phyloP scores from a whole-genome alignment of 2,888 invertebrate genomes.

The Agriotes lineatus region DNA sequence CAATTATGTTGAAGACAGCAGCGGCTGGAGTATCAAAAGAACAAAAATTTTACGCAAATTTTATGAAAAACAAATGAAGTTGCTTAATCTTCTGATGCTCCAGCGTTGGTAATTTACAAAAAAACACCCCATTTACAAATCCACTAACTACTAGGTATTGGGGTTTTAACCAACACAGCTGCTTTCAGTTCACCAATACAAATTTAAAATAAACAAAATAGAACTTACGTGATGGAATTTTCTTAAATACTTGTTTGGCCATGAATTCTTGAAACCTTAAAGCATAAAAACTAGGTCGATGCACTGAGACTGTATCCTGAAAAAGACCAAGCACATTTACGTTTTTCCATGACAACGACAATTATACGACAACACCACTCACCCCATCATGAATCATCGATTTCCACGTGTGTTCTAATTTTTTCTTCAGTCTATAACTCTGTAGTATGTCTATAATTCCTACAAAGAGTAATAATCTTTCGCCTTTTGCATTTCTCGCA shows the following conservation, averaged over 20 bases:
- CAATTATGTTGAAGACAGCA: slow-evolving; percentile 26
- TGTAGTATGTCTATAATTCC: slow-evolving; percentile 99
- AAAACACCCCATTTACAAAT: slow-evolving; percentile 40
- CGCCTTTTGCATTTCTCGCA: slow-evolving; percentile 95
- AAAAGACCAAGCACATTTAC: too few species aligned
- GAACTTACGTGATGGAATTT: slow-evolving; percentile 97
- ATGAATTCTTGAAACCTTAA: slow-evolving; percentile 98
- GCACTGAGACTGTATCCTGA: slow-evolving; percentile 98
- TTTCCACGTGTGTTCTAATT: slow-evolving; percentile 98
- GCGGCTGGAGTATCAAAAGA: slow-evolving; percentile 25
- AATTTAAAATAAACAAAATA: slow-evolving; percentile 10
- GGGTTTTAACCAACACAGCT: slow-evolving; percentile 28
- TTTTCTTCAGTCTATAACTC: slow-evolving; percentile 96
- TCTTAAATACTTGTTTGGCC: slow-evolving; percentile 97
- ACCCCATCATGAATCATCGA: slow-evolving; percentile 98
- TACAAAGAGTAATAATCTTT: slow-evolving; percentile 92
- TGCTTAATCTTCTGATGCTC: slow-evolving; percentile 22
- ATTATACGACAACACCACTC: slow-evolving; percentile 68
- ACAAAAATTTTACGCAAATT: neutral
- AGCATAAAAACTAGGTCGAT: slow-evolving; percentile 98
- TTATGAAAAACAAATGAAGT: neutral
- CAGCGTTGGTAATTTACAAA: slow-evolving; percentile 10
- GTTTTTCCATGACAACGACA: too few species aligned
- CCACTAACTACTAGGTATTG: slow-evolving; percentile 36
- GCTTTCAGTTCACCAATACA: slow-evolving; percentile 21